Conservation (phyloP, 1,140 invertebrate species). For the Bombus pascuorum region DNA sequence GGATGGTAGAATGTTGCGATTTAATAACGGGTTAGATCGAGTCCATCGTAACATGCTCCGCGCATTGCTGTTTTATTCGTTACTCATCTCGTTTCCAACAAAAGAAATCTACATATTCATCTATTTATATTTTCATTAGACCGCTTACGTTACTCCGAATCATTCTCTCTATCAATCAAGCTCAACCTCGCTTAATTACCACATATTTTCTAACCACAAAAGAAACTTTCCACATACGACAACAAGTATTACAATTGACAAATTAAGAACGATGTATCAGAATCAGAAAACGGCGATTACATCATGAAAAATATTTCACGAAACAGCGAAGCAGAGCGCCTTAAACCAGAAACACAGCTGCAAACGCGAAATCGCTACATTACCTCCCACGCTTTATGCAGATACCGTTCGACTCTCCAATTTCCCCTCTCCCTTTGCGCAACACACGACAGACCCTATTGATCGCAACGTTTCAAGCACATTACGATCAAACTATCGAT, state of each 20-base stretch:
- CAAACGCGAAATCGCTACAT: conserved; percentile 1
- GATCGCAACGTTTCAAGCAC: neutral
- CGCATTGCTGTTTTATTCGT: too few species aligned
- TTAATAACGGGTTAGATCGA: neutral
- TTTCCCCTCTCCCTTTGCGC: neutral
- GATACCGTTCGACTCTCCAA: neutral
- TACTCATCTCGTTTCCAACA: too few species aligned
- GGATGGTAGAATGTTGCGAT: neutral
- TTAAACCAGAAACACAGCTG: conserved; percentile 6
- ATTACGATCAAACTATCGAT: conserved; percentile 38
- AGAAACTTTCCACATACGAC: too few species aligned
- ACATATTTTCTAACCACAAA: neutral
- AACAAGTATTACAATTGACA: neutral
- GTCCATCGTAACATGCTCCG: too few species aligned
- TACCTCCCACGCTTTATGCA: neutral
- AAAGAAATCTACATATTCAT: too few species aligned
- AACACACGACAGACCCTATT: neutral
- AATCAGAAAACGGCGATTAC: neutral
- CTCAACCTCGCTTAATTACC: too few species aligned
- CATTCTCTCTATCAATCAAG: too few species aligned
- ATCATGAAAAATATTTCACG: neutral
- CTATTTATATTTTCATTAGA: too few species aligned
- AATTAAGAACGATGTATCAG: neutral
- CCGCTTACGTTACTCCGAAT: too few species aligned
- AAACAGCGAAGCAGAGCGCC: neutral